Evolutionary conservation across 2,888 invertebrate genomes (phyloP), one percentile per base, ranked within the genome.

Genomic region (Agrotis segetum): DNA sequence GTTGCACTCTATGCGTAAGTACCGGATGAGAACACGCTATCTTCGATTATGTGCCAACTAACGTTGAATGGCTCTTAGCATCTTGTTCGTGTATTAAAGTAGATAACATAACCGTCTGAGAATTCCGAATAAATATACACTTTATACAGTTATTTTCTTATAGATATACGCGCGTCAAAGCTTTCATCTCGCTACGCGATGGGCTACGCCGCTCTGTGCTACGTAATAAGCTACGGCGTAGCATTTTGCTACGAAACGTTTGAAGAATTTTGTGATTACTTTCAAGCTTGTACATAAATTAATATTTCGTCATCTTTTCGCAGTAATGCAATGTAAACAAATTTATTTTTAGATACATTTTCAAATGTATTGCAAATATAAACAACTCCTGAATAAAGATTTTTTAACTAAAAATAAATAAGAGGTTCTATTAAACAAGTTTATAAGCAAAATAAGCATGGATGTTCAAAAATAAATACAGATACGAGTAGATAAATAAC

Each of bases 1-100:
- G 81, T 80, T 85, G 76, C 76, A 68, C 74, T 68, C 71, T 19
- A 52, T 63, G 65, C 75, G 65, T 76, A 64, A 76, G 83, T 44
- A 71, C 56, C 52, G n/a, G 29, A 46, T 71, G 49, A 63, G 63
- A 70, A 68, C 60, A 29, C 44, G 60, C 70, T 81, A 74, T 73
- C 71, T 68, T 67, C 73, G 75, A 71, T 77, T 61, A 76, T 63
- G 61, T 71, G 24, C 52, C 7, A 44, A 55, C 67, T 77, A 65
- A 58, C 67, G 19, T 29, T 40, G 1, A 60, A 79, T 52, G 58
- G 64, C 29, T 63, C 21, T 66, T 71, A 56, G 55, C 65, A 67
- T 68, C 59, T 71, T 67, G 67, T 77, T 67, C 16, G n/a, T 61
- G 19, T 63, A 64, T 79, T 74, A 29, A 24, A 50, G n/a, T 46